These are phyloP conservation scores for Tokudaia muenninki DNA, from an alignment of 2,797 vertebrate genomes.

Conservation along the genomic window DNA sequence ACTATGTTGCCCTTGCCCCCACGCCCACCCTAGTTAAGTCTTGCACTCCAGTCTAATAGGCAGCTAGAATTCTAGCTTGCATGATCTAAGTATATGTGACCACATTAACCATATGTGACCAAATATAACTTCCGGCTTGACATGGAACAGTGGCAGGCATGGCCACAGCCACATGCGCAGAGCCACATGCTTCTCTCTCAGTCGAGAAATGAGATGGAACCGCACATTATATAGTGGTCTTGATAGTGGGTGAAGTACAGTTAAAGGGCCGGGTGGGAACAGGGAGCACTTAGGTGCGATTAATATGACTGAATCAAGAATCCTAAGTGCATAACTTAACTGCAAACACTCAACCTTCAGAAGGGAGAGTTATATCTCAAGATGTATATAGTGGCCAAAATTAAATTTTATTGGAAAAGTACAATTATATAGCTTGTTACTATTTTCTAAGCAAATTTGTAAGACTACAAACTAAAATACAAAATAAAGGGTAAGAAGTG, in stretches of 20 bases:
- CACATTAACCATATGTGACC: background rate
- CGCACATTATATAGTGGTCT: background rate
- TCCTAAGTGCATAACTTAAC: background rate
- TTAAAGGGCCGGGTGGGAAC: background rate
- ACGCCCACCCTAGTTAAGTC: background rate
- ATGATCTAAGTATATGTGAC: background rate
- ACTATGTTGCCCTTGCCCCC: background rate
- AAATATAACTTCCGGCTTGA: background rate
- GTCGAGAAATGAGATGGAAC: background rate
- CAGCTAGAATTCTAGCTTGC: background rate
- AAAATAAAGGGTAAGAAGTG: background rate
- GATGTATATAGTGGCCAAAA: background rate
- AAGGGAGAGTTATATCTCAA: background rate
- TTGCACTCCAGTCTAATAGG: background rate
- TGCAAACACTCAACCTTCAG: background rate
- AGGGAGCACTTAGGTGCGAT: background rate
- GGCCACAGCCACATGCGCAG: too few relatives aligned
- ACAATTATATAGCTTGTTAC: background rate
- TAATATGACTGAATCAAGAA: background rate
- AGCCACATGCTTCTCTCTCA: background rate
- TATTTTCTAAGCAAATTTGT: background rate
- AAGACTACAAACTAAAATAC: constrained; percentile 39
- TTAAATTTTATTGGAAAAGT: background rate
- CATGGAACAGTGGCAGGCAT: background rate
- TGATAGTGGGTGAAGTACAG: too few relatives aligned